A percentile compares a stretch with the other conserved stretches of the same genome.
These are phyloP conservation scores for Ladona fulva DNA, from an alignment of 1,140 invertebrate genomes.

Conservation along the genomic window DNA sequence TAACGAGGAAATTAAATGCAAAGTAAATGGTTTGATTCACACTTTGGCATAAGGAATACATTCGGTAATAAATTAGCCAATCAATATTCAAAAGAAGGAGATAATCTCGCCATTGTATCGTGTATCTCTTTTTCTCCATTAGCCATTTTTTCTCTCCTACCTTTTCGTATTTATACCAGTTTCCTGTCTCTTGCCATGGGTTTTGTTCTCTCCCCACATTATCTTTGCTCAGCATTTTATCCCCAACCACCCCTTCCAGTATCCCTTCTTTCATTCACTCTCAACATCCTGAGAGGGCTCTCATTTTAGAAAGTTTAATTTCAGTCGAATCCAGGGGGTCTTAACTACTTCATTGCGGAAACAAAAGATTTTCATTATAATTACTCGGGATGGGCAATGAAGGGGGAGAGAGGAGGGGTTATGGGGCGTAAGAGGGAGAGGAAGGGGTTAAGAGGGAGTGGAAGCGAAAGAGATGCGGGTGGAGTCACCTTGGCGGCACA, in stretches of 20 bases:
- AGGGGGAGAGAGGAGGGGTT: not conserved
- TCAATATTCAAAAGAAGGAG: too few species aligned
- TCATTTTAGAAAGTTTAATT: slow-evolving; percentile 16
- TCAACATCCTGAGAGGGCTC: not conserved
- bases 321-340: not conserved
- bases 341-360: slow-evolving; percentile 17
- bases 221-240: too few species aligned
- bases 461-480: not conserved
- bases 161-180: too few species aligned
- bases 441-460: not conserved
- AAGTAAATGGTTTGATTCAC: too few species aligned
- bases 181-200: too few species aligned
- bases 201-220: too few species aligned
- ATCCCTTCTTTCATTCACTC: slow-evolving; percentile 2
- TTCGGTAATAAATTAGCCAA: too few species aligned
- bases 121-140: too few species aligned
- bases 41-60: too few species aligned
- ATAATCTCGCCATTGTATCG: too few species aligned
- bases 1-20: too few species aligned
- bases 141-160: too few species aligned
- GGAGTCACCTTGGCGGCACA: not conserved
- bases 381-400: slow-evolving; percentile 4
- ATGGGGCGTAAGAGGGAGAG: not conserved
- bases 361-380: slow-evolving; percentile 19
- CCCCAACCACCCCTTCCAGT: not conserved